A percentile compares a stretch with the other conserved stretches of the same genome.
phyloP scores from a whole-genome alignment of 2,888 invertebrate species.

The Tenthredo distinguenda region DNA sequence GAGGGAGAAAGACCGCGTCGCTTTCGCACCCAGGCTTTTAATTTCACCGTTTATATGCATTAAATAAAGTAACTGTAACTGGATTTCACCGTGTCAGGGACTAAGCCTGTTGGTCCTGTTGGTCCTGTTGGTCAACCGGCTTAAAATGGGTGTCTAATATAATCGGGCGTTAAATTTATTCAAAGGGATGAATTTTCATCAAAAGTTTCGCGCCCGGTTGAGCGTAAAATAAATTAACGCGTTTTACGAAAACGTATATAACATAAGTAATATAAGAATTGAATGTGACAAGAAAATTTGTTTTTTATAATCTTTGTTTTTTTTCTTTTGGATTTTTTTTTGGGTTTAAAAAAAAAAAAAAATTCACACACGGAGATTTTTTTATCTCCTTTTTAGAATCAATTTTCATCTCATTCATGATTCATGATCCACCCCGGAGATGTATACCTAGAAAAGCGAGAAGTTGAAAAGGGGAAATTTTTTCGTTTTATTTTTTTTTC shows the following conservation, averaged over 20 bases:
- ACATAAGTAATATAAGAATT: no score
- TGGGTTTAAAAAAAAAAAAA: no score
- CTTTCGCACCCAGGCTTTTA: slow-evolving; percentile 1
- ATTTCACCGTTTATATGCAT: slow-evolving; percentile 47
- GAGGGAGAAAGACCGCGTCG: not conserved
- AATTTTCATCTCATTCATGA: no score
- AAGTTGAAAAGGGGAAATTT: not conserved
- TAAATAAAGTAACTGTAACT: slow-evolving; percentile 39
- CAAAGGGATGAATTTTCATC: slow-evolving; percentile 43
- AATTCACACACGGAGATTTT: no score
- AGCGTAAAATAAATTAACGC: not conserved
- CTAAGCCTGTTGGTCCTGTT: not conserved
- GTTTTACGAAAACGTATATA: no score
- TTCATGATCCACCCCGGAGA: no score
- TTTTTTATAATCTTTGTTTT: no score
- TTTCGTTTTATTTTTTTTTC: no score
- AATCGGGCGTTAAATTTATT: slow-evolving; percentile 36
- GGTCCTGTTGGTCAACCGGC: slow-evolving; percentile 40
- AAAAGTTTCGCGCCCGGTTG: slow-evolving; percentile 7
- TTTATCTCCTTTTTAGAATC: no score
- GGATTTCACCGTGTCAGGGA: slow-evolving; percentile 3
- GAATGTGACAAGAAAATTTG: no score
- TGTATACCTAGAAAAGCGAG: no score
- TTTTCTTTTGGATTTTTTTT: no score
- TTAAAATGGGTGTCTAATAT: slow-evolving; percentile 43